These are phyloP conservation scores for Drosophila diplacantha DNA, from an alignment of 2,888 invertebrate species.

Conservation along the genomic window DNA sequence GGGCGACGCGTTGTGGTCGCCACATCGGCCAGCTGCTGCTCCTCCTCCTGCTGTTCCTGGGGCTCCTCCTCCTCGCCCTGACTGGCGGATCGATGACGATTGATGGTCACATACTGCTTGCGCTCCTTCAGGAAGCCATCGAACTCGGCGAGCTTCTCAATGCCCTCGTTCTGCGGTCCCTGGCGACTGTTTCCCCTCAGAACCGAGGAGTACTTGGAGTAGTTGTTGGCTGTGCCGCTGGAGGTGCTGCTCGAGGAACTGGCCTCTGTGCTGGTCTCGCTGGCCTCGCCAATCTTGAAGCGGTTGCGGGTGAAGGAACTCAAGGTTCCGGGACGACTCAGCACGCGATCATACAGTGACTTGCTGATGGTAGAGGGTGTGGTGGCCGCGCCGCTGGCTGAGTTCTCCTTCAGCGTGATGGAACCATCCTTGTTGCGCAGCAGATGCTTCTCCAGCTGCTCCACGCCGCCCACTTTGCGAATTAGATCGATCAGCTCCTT, in stretches of 20 bases:
- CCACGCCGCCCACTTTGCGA: conserved; percentile 92
- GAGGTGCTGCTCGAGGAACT: conserved; percentile 19
- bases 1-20: conserved; percentile 53
- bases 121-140: conserved; percentile 78
- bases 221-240: conserved; percentile 27
- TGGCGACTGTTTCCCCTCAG: conserved; percentile 81
- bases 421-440: conserved; percentile 80
- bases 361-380: conserved; percentile 85
- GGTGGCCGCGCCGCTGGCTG: conserved; percentile 73
- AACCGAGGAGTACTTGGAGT: conserved; percentile 80
- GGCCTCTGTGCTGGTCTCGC: conserved; percentile 19
- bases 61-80: conserved; percentile 68
- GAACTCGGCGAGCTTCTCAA: conserved; percentile 77
- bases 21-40: conserved; percentile 30
- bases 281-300: conserved; percentile 41
- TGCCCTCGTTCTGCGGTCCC: conserved; percentile 81
- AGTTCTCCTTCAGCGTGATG: conserved; percentile 77
- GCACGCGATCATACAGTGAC: conserved; percentile 86
- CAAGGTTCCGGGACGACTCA: conserved; percentile 78
- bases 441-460: conserved; percentile 89
- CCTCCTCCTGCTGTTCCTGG: conserved; percentile 45
- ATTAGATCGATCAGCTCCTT: conserved; percentile 90
- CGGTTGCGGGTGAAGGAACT: conserved; percentile 75
- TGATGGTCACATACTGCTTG: conserved; percentile 84
- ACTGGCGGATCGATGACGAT: conserved; percentile 79